Conservation (phyloP, 2,888 invertebrate species). For the Leptarthrus brevirostris region DNA sequence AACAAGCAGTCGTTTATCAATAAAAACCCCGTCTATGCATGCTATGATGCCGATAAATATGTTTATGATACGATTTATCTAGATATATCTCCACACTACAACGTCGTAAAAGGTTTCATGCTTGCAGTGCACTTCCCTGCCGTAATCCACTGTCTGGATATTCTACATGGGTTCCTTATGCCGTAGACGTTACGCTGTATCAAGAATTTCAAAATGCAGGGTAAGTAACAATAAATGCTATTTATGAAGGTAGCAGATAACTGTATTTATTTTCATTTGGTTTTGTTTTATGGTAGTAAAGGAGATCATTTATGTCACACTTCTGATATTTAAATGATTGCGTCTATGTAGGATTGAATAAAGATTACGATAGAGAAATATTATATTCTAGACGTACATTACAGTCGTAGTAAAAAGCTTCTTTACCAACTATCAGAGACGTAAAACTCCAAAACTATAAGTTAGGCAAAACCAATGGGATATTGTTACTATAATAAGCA, state of each 20-base stretch:
- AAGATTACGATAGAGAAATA: no score
- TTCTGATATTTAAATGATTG: no score
- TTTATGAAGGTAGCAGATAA: constrained; percentile 5
- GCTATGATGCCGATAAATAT: constrained; percentile 54
- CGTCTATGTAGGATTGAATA: no score
- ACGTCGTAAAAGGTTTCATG: constrained; percentile 49
- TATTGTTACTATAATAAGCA: no score
- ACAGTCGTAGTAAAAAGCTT: no score
- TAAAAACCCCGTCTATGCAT: constrained; percentile 52
- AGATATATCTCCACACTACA: constrained; percentile 42
- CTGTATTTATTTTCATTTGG: neutral
- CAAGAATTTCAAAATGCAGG: constrained; percentile 26
- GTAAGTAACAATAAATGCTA: constrained; percentile 15
- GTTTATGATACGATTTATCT: constrained; percentile 54
- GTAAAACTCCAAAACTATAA: no score
- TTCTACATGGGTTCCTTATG: neutral
- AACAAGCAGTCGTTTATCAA: constrained; percentile 51
- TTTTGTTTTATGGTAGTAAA: neutral
- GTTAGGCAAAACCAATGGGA: no score
- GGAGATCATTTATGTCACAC: neutral
- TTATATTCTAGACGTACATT: no score
- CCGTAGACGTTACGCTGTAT: neutral
- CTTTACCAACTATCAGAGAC: no score
- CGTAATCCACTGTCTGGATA: constrained; percentile 39
- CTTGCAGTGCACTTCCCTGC: constrained; percentile 29